Evolutionary conservation across 2,888 invertebrate genomes (phyloP), one percentile per base, ranked within the genome.

Genomic region (Slavum lentiscoides): DNA sequence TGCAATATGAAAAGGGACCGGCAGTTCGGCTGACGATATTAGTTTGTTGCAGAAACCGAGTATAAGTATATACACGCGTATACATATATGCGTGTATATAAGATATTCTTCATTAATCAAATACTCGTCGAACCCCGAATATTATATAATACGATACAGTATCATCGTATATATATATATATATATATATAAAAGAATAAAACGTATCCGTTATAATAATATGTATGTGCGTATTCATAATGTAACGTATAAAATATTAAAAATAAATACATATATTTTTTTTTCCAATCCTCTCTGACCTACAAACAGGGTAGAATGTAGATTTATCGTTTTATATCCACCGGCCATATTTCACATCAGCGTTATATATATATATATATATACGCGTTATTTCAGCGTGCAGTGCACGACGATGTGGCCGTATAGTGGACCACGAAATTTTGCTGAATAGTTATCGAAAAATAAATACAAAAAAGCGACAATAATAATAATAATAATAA

Each of bases 391-490:
- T 43, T 43, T 6, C 43, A 6, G 6, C 61, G 37, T 30, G 62
- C 37, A 19, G 43, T 9, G 43, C 4, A 43, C 43, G 19, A 5
- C 19, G 6, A 3, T 19, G 55, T 19, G 11, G 3, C 69, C n/a
- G n/a, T n/a, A n/a, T 53, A 69, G 59, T 61, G 61, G 59, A 62
- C 77, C 77, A 61, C 59, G 59, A 76, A 76, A 76, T n/a, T n/a
- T 68, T 37, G 59, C 68, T 15, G 59, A 68, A 59, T 13, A 43
- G 61, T 61, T 68, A 69, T 75, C 53, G 43, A 69, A 76, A 67
- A 75, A 30, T 30, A 30, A 30, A 30, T 30, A 30, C 30, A 30
- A 30, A 30, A 30, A 30, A 30, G 30, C 30, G 30, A 30, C 30
- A 30, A 30, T 30, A 30, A 30, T 30, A 30, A 30, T 30, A 59